Evolutionary conservation across 2,113 vertebrate species (phyloP).

Genomic region (Ornithorhynchus anatinus): DNA sequence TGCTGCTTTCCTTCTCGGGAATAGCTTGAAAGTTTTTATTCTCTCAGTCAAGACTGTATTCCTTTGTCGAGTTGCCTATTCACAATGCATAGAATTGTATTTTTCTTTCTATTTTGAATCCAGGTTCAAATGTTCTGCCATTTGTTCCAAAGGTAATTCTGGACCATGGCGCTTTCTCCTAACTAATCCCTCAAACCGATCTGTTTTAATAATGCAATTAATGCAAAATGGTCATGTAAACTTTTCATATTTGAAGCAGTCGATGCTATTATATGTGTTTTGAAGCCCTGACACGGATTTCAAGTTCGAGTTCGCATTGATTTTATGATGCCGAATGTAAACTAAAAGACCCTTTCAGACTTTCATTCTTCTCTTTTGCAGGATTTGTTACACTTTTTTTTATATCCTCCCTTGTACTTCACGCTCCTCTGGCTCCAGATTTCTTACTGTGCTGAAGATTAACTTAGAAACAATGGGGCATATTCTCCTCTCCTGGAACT

Average conservation of each 20-base stretch:
- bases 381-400: constrained; percentile 63
- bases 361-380: constrained; percentile 66
- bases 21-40: constrained; percentile 7
- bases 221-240: constrained; percentile 1
- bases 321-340: constrained; percentile 52
- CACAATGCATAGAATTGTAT: constrained; percentile 7
- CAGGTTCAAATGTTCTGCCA: constrained; percentile 3
- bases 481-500: neutral
- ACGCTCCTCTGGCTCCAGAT: constrained; percentile 53
- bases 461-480: constrained; percentile 26
- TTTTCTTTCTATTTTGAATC: constrained; percentile 5
- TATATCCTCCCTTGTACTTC: constrained; percentile 46
- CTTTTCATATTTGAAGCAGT: constrained; percentile 23
- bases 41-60: neutral
- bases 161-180: constrained; percentile 9
- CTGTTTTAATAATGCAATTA: constrained; percentile 34
- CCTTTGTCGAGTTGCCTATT: neutral
- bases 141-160: constrained; percentile 33
- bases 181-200: constrained; percentile 40
- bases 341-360: constrained; percentile 45
- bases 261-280: constrained; percentile 26
- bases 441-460: constrained; percentile 61
- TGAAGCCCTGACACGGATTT: constrained; percentile 39
- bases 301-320: constrained; percentile 47
- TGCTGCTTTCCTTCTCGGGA: constrained; percentile 12